A percentile compares a stretch with the other conserved stretches of the same genome.
These are phyloP conservation scores for Pachypanchax playfairii DNA, from an alignment of 2,113 vertebrate species.

Conservation along the genomic window DNA sequence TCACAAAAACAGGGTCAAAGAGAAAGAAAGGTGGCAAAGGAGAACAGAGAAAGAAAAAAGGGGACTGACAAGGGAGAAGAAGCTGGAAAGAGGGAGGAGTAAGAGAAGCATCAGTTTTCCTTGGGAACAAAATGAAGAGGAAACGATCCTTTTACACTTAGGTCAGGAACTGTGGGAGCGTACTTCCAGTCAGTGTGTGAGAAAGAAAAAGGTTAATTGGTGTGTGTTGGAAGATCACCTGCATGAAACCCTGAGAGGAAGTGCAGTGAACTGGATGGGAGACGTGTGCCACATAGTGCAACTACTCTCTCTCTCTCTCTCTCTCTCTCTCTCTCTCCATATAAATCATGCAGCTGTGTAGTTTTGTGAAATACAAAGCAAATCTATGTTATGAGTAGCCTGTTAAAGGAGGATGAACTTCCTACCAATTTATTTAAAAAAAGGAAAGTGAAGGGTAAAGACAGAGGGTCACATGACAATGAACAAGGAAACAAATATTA, in stretches of 20 bases:
- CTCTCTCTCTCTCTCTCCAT: not conserved
- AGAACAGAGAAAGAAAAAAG: slow-evolving; percentile 17
- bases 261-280: slow-evolving; percentile 40
- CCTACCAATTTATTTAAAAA: not conserved
- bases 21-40: slow-evolving; percentile 38
- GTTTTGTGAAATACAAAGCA: slow-evolving; percentile 21
- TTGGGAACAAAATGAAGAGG: slow-evolving; percentile 63
- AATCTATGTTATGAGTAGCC: slow-evolving; percentile 51
- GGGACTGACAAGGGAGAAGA: slow-evolving; percentile 19
- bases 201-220: slow-evolving; percentile 61
- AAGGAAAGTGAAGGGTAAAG: not conserved
- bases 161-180: slow-evolving; percentile 63
- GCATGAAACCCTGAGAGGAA: slow-evolving; percentile 41
- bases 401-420: not conserved
- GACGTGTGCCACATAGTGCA: slow-evolving; percentile 18
- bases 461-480: not conserved
- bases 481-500: slow-evolving; percentile 5
- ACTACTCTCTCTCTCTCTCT: not conserved
- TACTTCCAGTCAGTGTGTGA: slow-evolving; percentile 19
- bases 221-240: slow-evolving; percentile 51
- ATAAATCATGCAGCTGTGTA: slow-evolving; percentile 4
- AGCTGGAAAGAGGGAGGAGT: slow-evolving; percentile 9
- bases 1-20: slow-evolving; percentile 55
- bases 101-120: slow-evolving; percentile 65
- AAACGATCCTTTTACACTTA: slow-evolving; percentile 63